Evolutionary conservation across 2,888 invertebrate genomes (phyloP).

Genomic region (Caenorhabditis virilis): DNA sequence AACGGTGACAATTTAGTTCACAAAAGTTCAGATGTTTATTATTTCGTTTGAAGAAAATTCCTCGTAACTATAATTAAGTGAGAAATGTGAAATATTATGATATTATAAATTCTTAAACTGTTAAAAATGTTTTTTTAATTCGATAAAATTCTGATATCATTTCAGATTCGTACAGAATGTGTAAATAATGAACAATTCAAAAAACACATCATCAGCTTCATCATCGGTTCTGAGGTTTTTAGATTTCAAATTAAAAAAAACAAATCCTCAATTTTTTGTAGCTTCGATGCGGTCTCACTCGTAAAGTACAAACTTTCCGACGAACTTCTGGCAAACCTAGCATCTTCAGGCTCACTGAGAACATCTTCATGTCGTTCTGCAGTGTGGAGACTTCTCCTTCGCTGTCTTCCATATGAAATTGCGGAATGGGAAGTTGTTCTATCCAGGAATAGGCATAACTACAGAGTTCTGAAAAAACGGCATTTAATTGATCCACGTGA

Average conservation of each 20-base stretch:
- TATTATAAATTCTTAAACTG: no score
- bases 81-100: no score
- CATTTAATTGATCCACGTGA: slow-evolving; percentile 50
- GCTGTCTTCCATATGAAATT: slow-evolving; percentile 47
- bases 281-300: slow-evolving; percentile 29
- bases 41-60: neutral
- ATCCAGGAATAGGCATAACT: slow-evolving; percentile 35
- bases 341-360: slow-evolving; percentile 41
- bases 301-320: slow-evolving; percentile 33
- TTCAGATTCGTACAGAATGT: no score
- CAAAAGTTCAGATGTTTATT: no score
- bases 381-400: slow-evolving; percentile 56
- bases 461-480: slow-evolving; percentile 27
- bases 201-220: no score
- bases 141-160: no score
- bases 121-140: no score
- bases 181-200: no score
- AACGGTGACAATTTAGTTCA: no score
- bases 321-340: slow-evolving; percentile 28
- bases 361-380: slow-evolving; percentile 48
- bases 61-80: no score
- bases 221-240: no score
- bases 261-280: slow-evolving; percentile 10
- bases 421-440: slow-evolving; percentile 43
- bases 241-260: no score